A percentile compares a stretch with the other conserved stretches of the same genome.
Evolutionary conservation across 2,797 vertebrate genomes (phyloP).

Genomic region (Clarias fuscus): DNA sequence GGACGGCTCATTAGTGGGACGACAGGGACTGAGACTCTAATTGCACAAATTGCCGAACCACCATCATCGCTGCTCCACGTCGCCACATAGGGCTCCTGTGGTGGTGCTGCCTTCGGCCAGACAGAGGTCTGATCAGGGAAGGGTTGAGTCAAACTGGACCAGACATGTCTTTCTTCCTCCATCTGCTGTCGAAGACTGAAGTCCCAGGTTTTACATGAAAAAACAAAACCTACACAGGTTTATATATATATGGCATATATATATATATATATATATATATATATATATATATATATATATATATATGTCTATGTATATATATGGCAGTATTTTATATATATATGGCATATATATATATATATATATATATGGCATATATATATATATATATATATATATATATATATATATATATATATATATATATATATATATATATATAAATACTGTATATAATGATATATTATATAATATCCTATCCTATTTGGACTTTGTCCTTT

Average conservation of each 20-base stretch:
- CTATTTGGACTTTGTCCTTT: not conserved
- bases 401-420: too few species aligned
- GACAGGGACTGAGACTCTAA: slow-evolving; percentile 48
- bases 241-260: too few species aligned
- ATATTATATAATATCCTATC: not conserved
- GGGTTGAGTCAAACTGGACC: slow-evolving; percentile 7
- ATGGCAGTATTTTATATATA: too few species aligned
- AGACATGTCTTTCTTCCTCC: slow-evolving; percentile 22
- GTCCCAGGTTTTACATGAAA: not conserved
- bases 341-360: too few species aligned
- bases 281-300: too few species aligned
- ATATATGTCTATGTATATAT: too few species aligned
- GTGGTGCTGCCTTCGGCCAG: slow-evolving; percentile 18
- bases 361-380: too few species aligned
- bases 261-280: too few species aligned
- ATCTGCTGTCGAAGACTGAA: not conserved
- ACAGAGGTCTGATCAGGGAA: not conserved
- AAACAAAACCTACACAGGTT: too few species aligned
- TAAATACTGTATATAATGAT: too few species aligned
- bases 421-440: too few species aligned
- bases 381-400: too few species aligned
- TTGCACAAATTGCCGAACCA: slow-evolving; percentile 59
- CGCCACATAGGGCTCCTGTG: slow-evolving; percentile 31
- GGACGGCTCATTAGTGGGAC: slow-evolving; percentile 52
- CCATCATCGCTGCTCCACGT: slow-evolving; percentile 32